Percentiles rank a stretch among this genome's conserved stretches.
Evolutionary conservation across 2,113 vertebrate species (phyloP).

Genomic region (Coryphaenoides rupestris): DNA sequence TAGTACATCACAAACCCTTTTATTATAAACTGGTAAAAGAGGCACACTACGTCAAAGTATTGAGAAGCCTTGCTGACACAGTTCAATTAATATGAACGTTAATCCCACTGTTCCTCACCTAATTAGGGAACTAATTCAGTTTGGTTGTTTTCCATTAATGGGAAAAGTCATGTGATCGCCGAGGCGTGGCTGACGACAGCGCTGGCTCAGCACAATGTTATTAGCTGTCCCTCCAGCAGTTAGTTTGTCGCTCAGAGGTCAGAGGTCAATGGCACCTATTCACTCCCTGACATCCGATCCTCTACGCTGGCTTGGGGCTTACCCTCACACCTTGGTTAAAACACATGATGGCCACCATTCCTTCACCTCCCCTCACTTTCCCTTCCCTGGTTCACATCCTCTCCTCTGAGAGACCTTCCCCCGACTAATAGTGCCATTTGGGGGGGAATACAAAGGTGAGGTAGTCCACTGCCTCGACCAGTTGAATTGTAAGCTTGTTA

Average conservation of each 20-base stretch:
- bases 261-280: constrained; percentile 31
- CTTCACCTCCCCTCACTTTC: constrained; percentile 13
- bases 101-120: too few relatives aligned
- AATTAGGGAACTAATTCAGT: constrained; percentile 12
- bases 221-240: constrained; percentile 38
- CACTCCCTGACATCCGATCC: constrained; percentile 21
- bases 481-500: too few relatives aligned
- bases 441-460: too few relatives aligned
- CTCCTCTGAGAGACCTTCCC: not conserved
- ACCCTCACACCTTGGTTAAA: constrained; percentile 26
- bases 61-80: too few relatives aligned
- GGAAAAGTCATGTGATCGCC: constrained; percentile 13
- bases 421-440: too few relatives aligned
- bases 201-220: constrained; percentile 33
- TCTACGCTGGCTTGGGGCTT: constrained; percentile 28
- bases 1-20: too few relatives aligned
- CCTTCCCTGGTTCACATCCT: not conserved
- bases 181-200: constrained; percentile 28
- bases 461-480: too few relatives aligned
- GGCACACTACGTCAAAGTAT: too few relatives aligned
- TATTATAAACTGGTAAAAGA: too few relatives aligned
- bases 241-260: constrained; percentile 35
- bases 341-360: not conserved
- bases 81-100: too few relatives aligned
- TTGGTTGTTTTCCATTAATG: constrained; percentile 9